Base-by-base conservation (phyloP, 2,888 invertebrate genomes). In the Drosophila dives region DNA sequence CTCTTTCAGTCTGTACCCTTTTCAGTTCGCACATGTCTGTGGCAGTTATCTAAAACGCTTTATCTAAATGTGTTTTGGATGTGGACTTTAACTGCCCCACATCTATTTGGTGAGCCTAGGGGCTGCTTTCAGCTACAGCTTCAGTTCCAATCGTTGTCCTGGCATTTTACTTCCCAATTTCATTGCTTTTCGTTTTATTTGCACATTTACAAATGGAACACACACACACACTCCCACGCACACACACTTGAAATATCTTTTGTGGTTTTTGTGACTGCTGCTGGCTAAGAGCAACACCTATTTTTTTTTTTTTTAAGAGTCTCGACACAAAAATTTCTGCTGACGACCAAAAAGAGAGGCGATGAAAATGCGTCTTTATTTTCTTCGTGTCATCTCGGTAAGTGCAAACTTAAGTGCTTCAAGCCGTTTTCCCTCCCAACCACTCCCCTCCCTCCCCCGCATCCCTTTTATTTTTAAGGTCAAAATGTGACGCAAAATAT, bases 181-280 rank as follows among this genome's bases (percentile, higher is more conserved):
- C 89, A 86, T 86, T 87, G 80, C 90, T 73, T 72, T 82, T 84
- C 87, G 75, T 85, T 86, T 86, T 86, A 89, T 85, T 85, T 85
- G 85, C 85, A 76, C 85, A 87, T 89, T 85, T 85, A 89, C 87
- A 89, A 85, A 85, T 86, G 87, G 80, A 68, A 65, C 56, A 38
- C 69, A 58, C 58, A 61, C 49, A 67, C 68, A 60, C 63, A 40
- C 11, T 11, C 12, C 12, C 15, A 8, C 20, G 1, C 15, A 20
- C 12, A 45, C 29, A 29, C 17, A 68, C 45, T 33, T 23, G n/a
- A 63, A 42, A 56, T 71, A 61, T 75, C 75, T 75, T 83, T 75
- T 83, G 84, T 63, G 81, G 78, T 54, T 69, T 75, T 61, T 49
- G 49, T 42, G 42, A 62, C 59, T 23, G 15, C 61, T 64, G 29